Evolutionary conservation across 2,888 invertebrate species (phyloP).

Genomic region (Tineola bisselliella): DNA sequence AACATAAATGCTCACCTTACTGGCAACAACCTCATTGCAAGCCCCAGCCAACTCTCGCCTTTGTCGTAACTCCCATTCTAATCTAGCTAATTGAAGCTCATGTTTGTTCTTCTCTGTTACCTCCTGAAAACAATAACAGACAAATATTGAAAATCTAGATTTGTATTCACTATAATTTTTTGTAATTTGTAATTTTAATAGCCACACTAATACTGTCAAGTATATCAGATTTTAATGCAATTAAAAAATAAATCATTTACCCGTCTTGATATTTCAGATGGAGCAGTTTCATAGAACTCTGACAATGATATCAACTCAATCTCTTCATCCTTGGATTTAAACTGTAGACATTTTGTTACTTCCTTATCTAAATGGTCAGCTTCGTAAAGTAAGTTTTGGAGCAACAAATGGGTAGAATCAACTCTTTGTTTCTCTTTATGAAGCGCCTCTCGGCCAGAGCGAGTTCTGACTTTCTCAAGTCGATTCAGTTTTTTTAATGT

Average conservation of each 20-base stretch:
- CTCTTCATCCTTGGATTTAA: constrained; percentile 94
- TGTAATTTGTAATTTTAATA: too few relatives aligned
- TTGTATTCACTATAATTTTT: too few relatives aligned
- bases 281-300: constrained; percentile 85
- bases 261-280: constrained; percentile 72
- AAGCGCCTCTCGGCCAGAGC: constrained; percentile 82
- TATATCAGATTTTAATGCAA: background rate
- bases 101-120: constrained; percentile 77
- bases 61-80: constrained; percentile 92
- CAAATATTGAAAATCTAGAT: too few relatives aligned
- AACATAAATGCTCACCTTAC: constrained; percentile 38
- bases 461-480: constrained; percentile 87
- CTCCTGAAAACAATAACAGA: constrained; percentile 52
- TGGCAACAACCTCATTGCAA: constrained; percentile 77
- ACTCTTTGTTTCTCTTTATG: constrained; percentile 87
- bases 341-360: constrained; percentile 93
- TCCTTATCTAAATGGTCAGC: constrained; percentile 93
- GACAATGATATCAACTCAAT: constrained; percentile 87
- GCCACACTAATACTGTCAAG: background rate
- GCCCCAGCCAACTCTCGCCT: constrained; percentile 83
- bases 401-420: constrained; percentile 87
- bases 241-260: constrained; percentile 49
- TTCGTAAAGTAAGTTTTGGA: constrained; percentile 95
- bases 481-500: constrained; percentile 89
- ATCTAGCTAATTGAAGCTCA: constrained; percentile 81